These are phyloP conservation scores for Aphidius gifuensis DNA, from an alignment of 1,140 invertebrate species.

Conservation along the genomic window DNA sequence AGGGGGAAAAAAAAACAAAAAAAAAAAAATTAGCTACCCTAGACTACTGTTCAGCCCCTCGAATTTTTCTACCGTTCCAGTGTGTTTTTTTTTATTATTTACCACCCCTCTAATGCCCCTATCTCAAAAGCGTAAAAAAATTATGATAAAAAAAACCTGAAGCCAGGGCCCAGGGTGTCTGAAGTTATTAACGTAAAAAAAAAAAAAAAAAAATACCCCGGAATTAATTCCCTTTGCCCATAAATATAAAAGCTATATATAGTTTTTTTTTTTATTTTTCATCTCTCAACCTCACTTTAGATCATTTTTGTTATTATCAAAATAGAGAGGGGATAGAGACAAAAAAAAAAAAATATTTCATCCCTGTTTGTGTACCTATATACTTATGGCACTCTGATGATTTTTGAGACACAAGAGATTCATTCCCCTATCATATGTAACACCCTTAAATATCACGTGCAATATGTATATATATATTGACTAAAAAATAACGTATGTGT, in stretches of 20 bases:
- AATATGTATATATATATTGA: too few relatives aligned
- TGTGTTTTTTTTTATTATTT: constrained; percentile 19
- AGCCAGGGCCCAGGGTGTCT: constrained; percentile 35
- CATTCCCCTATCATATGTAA: background rate
- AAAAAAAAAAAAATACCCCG: constrained; percentile 31
- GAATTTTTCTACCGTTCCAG: constrained; percentile 19
- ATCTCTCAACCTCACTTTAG: constrained; percentile 11
- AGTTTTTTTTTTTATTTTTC: too few relatives aligned
- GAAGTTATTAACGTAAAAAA: constrained; percentile 46
- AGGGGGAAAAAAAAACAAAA: too few relatives aligned
- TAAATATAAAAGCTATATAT: constrained; percentile 46
- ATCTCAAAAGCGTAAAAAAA: background rate
- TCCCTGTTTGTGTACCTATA: background rate
- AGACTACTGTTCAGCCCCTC: constrained; percentile 21
- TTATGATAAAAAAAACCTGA: constrained; percentile 25
- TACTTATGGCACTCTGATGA: background rate
- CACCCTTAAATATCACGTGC: too few relatives aligned
- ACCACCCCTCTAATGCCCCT: background rate
- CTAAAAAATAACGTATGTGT: too few relatives aligned
- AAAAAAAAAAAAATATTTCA: background rate
- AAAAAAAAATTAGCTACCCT: constrained; percentile 1
- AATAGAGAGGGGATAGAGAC: background rate
- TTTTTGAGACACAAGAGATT: background rate
- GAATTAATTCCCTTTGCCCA: constrained; percentile 44
- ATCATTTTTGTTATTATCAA: constrained; percentile 28